Evolutionary conservation across 2,113 vertebrate genomes (phyloP), one percentile per base, ranked within the genome.

Genomic region (Neopipo cinnamomea): DNA sequence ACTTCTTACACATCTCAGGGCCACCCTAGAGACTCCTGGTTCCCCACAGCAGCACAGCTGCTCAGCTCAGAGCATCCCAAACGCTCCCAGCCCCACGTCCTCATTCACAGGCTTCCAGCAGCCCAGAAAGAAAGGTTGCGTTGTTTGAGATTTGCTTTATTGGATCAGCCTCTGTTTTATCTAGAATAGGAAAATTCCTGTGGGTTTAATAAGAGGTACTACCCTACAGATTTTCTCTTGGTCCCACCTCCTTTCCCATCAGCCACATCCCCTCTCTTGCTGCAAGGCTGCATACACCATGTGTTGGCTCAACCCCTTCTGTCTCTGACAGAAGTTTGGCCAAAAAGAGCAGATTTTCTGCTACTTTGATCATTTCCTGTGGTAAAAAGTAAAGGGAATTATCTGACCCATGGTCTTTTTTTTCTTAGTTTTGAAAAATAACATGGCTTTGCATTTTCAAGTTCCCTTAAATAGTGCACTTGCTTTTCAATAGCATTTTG

Each of bases 361-460:
- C 96, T 96, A 97, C 96, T 97, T 96, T 97, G 96, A 97, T 96
- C 92, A 96, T 97, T 97, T 97, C 96, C 96, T 97, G 96, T 96
- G 96, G 96, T 96, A 97, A 96, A 95, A 97, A 96, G 91, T 96
- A 84, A 96, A 96, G 95, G 91, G 95, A 96, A 96, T 96, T 96
- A 96, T 96, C 93, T 93, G 92, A 96, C 95, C 95, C 91, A 76
- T 82, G 86, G 83, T 90, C 79, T 83, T 95, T 93, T 88, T 89
- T 85, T 85, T 50, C 85, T 86, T 95, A 79, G 88, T 93, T 97
- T 96, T 89, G 88, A 96, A 96, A 96, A 96, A 92, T 96, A 96
- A 92, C 94, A 93, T 42, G 62, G 74, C 76, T 94, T 96, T 97
- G 93, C 84, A 89, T 95, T 89, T 94, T 72, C 49, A 81, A 95